Conservation (phyloP, 2,797 vertebrate species). For the Myotis findleyi region DNA sequence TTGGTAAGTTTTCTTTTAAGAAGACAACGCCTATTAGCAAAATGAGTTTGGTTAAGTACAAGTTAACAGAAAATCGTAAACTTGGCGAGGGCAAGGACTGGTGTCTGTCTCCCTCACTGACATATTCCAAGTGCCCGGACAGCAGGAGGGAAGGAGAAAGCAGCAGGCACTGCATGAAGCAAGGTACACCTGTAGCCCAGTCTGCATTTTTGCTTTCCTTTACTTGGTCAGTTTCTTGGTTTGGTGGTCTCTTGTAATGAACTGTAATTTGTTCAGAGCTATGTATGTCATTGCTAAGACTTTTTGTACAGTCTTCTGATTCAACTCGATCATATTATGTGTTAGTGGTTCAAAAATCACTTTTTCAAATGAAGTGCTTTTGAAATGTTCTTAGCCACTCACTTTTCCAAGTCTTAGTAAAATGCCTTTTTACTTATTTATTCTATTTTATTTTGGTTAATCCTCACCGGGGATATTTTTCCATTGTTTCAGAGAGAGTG, state of each 20-base stretch:
- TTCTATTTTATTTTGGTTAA: too few relatives aligned
- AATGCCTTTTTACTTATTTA: background rate
- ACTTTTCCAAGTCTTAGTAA: constrained; percentile 1
- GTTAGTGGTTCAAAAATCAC: background rate
- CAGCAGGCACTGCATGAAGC: background rate
- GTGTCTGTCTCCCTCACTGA: background rate
- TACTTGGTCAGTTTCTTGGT: background rate
- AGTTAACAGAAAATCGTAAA: background rate
- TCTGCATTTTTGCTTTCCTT: background rate
- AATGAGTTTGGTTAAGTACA: background rate
- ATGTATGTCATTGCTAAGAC: background rate
- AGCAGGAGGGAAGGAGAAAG: background rate
- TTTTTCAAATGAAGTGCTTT: constrained; percentile 38
- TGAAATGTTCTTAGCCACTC: background rate
- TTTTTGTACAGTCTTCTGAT: background rate
- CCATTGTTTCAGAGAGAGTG: too few relatives aligned
- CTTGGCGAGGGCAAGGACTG: background rate
- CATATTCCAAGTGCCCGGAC: background rate
- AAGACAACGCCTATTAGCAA: background rate
- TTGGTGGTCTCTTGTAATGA: background rate
- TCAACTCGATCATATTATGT: background rate
- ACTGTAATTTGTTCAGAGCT: background rate
- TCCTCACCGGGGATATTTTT: too few relatives aligned
- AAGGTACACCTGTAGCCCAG: background rate
- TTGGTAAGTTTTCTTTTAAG: background rate